A percentile compares a stretch with the other conserved stretches of the same genome.
Evolutionary conservation across 2,797 vertebrate species (phyloP).

Genomic region (Lithobates pipiens): DNA sequence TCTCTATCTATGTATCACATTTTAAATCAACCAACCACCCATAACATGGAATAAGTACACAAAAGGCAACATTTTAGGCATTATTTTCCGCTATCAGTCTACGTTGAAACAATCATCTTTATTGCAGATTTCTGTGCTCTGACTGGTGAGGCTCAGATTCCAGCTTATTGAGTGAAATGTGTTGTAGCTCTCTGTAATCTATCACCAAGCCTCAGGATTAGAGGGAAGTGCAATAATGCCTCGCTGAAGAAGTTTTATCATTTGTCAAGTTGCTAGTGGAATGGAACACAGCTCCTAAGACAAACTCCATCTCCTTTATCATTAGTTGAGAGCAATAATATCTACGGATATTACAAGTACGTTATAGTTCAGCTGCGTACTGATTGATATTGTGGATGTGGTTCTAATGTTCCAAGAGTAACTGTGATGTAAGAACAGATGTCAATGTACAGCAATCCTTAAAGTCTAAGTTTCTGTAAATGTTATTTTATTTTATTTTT

Average conservation of each 20-base stretch:
- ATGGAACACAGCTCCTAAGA: slow-evolving; percentile 16
- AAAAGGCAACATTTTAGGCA: not conserved
- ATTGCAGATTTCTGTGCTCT: slow-evolving; percentile 2
- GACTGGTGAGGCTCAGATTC: not conserved
- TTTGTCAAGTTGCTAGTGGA: slow-evolving; percentile 46
- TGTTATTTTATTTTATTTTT: too few relatives aligned
- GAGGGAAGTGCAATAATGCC: slow-evolving; percentile 44
- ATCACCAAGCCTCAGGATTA: slow-evolving; percentile 30
- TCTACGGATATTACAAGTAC: slow-evolving; percentile 6
- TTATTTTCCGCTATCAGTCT: not conserved
- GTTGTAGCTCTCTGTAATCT: slow-evolving; percentile 33
- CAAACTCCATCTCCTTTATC: slow-evolving; percentile 7
- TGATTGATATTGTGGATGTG: not conserved
- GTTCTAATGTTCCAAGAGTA: not conserved
- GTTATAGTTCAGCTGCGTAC: not conserved
- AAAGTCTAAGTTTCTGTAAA: not conserved
- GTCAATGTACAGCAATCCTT: not conserved
- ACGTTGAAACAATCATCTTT: not conserved
- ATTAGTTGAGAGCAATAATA: slow-evolving; percentile 9
- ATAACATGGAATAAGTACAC: not conserved
- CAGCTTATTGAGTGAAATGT: slow-evolving; percentile 44
- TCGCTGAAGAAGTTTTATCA: slow-evolving; percentile 33
- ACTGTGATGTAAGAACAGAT: not conserved
- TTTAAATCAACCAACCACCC: not conserved
- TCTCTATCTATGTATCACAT: not conserved